Conservation (phyloP, 1,140 invertebrate species). For the Lithobius niger region DNA sequence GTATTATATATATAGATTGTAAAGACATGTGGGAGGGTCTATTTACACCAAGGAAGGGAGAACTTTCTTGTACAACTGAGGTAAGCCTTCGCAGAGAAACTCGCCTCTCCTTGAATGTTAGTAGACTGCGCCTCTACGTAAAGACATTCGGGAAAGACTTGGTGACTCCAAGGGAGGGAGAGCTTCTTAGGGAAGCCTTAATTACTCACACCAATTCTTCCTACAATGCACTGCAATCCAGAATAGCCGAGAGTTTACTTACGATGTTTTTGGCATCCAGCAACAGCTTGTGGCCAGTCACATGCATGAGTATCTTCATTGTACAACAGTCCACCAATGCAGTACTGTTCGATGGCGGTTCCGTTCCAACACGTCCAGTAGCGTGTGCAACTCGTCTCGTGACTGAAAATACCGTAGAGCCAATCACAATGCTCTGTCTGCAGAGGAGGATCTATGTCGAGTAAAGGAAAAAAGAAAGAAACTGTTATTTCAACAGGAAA, state of each 20-base stretch:
- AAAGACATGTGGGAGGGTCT: too few species aligned
- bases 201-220: neutral
- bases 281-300: conserved; percentile 85
- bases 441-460: conserved; percentile 67
- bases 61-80: too few species aligned
- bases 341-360: conserved; percentile 80
- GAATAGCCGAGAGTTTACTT: conserved; percentile 39
- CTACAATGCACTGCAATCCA: neutral
- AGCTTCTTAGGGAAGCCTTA: neutral
- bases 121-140: too few species aligned
- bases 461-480: too few species aligned
- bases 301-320: conserved; percentile 79
- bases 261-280: conserved; percentile 87
- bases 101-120: too few species aligned
- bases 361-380: conserved; percentile 94
- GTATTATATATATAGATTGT: too few species aligned
- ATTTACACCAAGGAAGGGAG: too few species aligned
- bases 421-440: conserved; percentile 76
- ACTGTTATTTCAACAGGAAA: too few species aligned
- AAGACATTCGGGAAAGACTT: too few species aligned
- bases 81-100: too few species aligned
- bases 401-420: conserved; percentile 84
- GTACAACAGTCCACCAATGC: conserved; percentile 78
- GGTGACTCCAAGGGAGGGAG: neutral
- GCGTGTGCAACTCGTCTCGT: conserved; percentile 79